Conservation (phyloP, 1,140 invertebrate genomes). For the Lepidurus packardi region DNA sequence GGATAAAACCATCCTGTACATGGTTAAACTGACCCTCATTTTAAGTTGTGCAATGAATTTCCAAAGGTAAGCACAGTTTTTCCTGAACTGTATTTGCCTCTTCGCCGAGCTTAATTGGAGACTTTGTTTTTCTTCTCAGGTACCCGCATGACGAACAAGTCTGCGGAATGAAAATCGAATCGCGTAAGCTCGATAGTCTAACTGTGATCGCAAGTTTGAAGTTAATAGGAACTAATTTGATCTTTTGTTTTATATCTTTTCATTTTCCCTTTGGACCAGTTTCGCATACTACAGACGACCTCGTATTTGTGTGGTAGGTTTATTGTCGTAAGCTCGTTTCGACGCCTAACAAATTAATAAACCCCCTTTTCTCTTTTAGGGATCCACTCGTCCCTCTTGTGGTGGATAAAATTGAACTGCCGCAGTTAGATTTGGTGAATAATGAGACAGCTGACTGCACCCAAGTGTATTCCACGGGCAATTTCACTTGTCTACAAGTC, state of each 20-base stretch:
- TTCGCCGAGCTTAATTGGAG: too few relatives aligned
- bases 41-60: conserved; percentile 88
- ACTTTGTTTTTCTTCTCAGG: neutral
- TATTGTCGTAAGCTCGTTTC: neutral
- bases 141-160: conserved; percentile 80
- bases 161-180: conserved; percentile 86
- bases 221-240: neutral
- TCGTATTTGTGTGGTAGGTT: conserved; percentile 43
- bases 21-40: conserved; percentile 59
- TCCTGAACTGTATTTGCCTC: too few relatives aligned
- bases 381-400: conserved; percentile 43
- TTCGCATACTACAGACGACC: conserved; percentile 47
- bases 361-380: conserved; percentile 30
- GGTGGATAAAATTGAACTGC: conserved; percentile 45
- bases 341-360: neutral
- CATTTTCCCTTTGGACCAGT: conserved; percentile 39
- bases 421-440: conserved; percentile 44
- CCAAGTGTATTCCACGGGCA: conserved; percentile 49
- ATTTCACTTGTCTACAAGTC: conserved; percentile 81
- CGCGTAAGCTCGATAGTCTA: conserved; percentile 56
- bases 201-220: neutral
- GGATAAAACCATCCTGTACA: conserved; percentile 41
- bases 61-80: conserved; percentile 58
- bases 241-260: too few relatives aligned
- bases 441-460: conserved; percentile 44